Conservation (phyloP, 2,888 invertebrate species). For the Ellobium chinense region DNA sequence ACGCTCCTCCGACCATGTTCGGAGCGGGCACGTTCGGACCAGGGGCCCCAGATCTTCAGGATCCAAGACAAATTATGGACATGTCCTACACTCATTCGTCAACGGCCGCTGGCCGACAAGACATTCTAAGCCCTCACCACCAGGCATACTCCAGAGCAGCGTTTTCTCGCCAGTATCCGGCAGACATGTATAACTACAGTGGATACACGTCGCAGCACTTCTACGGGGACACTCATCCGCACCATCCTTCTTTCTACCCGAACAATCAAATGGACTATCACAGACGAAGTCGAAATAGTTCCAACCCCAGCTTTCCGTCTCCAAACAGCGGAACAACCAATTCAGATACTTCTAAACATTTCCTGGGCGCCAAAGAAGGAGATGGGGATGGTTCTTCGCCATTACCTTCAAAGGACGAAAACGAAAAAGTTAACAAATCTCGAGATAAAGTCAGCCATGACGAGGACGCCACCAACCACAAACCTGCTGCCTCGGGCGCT, state of each 20-base stretch:
- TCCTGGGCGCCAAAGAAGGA: constrained; percentile 16
- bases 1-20: constrained; percentile 50
- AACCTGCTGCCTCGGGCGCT: not conserved
- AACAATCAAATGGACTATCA: constrained; percentile 28
- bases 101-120: constrained; percentile 53
- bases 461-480: constrained; percentile 1
- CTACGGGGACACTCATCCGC: constrained; percentile 39
- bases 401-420: constrained; percentile 19
- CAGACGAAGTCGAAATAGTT: constrained; percentile 1
- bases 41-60: constrained; percentile 60
- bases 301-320: constrained; percentile 7
- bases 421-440: constrained; percentile 18
- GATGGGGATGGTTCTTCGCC: constrained; percentile 1
- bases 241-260: constrained; percentile 16
- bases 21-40: constrained; percentile 41
- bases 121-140: constrained; percentile 57
- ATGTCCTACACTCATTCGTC: constrained; percentile 66
- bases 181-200: constrained; percentile 59
- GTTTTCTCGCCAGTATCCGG: constrained; percentile 51
- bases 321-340: not conserved
- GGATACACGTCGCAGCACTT: constrained; percentile 52
- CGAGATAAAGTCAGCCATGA: not conserved
- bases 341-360: constrained; percentile 29
- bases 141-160: constrained; percentile 56
- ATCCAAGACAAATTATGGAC: constrained; percentile 70